A percentile compares a stretch with the other conserved stretches of the same genome.
These are phyloP conservation scores for Girardinichthys multiradiatus DNA, from an alignment of 2,113 vertebrate genomes.

Conservation along the genomic window DNA sequence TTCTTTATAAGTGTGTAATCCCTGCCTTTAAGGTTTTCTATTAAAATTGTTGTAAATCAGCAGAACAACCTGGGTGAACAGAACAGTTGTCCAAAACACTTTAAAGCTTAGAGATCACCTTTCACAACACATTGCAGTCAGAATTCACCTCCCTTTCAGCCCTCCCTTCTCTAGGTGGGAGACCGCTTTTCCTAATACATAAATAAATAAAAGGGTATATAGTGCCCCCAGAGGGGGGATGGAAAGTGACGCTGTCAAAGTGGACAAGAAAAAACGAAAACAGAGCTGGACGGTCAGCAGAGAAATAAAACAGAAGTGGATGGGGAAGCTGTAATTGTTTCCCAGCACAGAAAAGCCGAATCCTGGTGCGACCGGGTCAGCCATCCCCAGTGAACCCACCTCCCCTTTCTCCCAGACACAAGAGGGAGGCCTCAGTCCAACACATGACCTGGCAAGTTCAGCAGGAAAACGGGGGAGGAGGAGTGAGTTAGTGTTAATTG, in stretches of 20 bases:
- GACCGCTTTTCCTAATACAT: constrained; percentile 79
- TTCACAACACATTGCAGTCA: constrained; percentile 23
- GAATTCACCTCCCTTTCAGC: constrained; percentile 72
- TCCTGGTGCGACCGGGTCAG: constrained; percentile 47
- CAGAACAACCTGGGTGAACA: not conserved
- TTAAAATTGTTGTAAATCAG: not conserved
- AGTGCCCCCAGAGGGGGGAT: constrained; percentile 71
- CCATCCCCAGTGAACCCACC: constrained; percentile 50
- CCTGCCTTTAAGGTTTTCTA: not conserved
- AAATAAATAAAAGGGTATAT: constrained; percentile 76
- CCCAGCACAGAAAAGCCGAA: constrained; percentile 62
- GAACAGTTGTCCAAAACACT: not conserved
- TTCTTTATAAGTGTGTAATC: not conserved
- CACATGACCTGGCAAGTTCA: constrained; percentile 70
- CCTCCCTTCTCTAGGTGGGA: constrained; percentile 76
- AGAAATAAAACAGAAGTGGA: constrained; percentile 30
- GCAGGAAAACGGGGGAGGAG: constrained; percentile 69
- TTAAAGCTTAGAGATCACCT: constrained; percentile 2
- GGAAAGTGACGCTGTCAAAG: constrained; percentile 58
- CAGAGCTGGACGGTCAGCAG: constrained; percentile 35
- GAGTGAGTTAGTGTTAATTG: constrained; percentile 71
- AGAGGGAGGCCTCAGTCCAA: constrained; percentile 72
- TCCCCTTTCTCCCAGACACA: constrained; percentile 56
- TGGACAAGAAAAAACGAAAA: constrained; percentile 40
- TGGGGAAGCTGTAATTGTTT: constrained; percentile 69